Evolutionary conservation across 2,888 invertebrate genomes (phyloP).

Genomic region (Troides aeacus): DNA sequence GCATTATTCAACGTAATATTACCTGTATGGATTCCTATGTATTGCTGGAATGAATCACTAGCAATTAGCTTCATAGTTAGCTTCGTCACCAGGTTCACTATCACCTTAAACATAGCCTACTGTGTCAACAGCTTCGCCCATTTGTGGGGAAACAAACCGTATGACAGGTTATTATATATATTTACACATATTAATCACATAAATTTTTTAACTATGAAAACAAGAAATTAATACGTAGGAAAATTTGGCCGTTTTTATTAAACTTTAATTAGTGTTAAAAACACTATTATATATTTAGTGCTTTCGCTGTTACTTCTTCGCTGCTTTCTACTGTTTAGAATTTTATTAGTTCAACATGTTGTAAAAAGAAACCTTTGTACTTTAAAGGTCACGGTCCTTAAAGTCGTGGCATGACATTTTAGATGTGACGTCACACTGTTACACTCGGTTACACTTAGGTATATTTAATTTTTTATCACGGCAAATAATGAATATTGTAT

Average conservation of each 20-base stretch:
- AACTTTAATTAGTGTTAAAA: too few relatives aligned
- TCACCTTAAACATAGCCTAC: conserved; percentile 94
- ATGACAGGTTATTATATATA: conserved; percentile 84
- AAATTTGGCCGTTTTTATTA: neutral
- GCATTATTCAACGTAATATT: conserved; percentile 83
- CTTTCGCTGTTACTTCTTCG: too few relatives aligned
- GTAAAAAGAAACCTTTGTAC: too few relatives aligned
- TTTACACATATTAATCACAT: neutral
- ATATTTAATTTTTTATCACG: too few relatives aligned
- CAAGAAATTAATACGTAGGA: neutral
- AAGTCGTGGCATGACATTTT: too few relatives aligned
- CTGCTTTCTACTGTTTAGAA: too few relatives aligned
- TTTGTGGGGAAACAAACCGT: conserved; percentile 95
- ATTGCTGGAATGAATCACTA: conserved; percentile 90
- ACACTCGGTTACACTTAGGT: too few relatives aligned
- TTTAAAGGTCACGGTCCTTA: too few relatives aligned
- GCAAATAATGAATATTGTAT: too few relatives aligned
- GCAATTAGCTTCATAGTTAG: conserved; percentile 91
- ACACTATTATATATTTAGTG: too few relatives aligned
- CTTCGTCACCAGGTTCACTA: conserved; percentile 90
- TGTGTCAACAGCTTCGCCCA: conserved; percentile 97
- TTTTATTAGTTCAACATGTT: too few relatives aligned
- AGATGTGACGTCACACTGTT: too few relatives aligned
- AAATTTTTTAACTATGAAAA: neutral
- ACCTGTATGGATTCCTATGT: conserved; percentile 89